Conservation (phyloP, 2,888 invertebrate genomes). For the Nebria salina region DNA sequence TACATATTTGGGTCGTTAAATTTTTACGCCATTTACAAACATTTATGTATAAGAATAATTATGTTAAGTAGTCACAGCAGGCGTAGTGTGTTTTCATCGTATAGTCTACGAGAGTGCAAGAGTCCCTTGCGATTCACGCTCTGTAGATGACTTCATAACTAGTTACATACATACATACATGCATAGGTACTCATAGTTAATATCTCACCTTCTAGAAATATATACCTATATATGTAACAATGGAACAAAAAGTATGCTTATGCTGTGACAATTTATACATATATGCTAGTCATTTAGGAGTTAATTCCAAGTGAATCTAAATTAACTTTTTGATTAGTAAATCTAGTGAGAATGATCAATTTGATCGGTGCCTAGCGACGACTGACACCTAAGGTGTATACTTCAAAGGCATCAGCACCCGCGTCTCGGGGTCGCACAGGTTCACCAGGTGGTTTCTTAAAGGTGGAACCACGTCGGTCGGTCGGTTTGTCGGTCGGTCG, state of each 20-base stretch:
- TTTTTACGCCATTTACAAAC: too few relatives aligned
- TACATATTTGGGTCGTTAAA: too few relatives aligned
- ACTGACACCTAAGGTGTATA: not conserved
- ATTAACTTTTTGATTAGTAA: not conserved
- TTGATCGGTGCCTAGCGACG: not conserved
- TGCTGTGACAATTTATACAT: too few relatives aligned
- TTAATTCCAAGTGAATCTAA: not conserved
- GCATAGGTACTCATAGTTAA: too few relatives aligned
- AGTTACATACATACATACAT: slow-evolving; percentile 29
- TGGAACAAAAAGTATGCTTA: too few relatives aligned
- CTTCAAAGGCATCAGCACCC: not conserved
- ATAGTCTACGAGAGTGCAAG: not conserved
- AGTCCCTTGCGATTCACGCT: slow-evolving; percentile 6
- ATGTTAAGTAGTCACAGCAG: too few relatives aligned
- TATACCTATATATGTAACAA: too few relatives aligned
- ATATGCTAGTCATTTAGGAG: too few relatives aligned
- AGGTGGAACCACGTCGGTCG: not conserved
- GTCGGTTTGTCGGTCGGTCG: too few relatives aligned
- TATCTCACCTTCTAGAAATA: too few relatives aligned
- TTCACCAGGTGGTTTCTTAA: not conserved
- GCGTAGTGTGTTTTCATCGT: too few relatives aligned
- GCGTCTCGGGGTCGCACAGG: not conserved
- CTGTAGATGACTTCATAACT: slow-evolving; percentile 46
- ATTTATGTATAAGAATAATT: too few relatives aligned
- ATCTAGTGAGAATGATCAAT: not conserved